Conservation (phyloP, 2,113 vertebrate species). For the Eleginops maclovinus region DNA sequence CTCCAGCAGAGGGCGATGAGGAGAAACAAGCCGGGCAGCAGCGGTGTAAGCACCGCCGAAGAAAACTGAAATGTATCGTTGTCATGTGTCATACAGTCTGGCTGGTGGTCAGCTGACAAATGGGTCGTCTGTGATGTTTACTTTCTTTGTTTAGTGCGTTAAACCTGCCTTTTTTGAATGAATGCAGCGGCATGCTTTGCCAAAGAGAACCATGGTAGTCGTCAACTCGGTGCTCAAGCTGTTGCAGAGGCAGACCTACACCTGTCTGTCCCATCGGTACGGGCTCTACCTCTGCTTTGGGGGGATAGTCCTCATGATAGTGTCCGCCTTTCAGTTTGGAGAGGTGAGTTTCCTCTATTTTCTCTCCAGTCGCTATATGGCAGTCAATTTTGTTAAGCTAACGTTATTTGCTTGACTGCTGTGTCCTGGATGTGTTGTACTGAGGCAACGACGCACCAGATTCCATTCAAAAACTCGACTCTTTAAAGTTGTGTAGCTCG, state of each 20-base stretch:
- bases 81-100: constrained; percentile 57
- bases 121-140: constrained; percentile 49
- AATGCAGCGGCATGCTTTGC: constrained; percentile 74
- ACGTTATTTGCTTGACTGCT: not conserved
- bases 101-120: constrained; percentile 68
- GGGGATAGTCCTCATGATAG: constrained; percentile 95
- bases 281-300: constrained; percentile 97
- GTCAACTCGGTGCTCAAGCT: constrained; percentile 90
- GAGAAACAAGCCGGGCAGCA: not conserved
- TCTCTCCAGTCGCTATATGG: not conserved
- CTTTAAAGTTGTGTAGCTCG: not conserved
- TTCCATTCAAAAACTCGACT: not conserved
- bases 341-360: constrained; percentile 85
- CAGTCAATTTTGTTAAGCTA: not conserved
- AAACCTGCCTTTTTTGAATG: constrained; percentile 55
- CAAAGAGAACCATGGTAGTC: constrained; percentile 88
- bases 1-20: constrained; percentile 57
- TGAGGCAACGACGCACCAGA: not conserved
- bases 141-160: constrained; percentile 2
- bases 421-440: not conserved
- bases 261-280: constrained; percentile 96
- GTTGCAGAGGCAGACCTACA: constrained; percentile 95
- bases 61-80: constrained; percentile 48
- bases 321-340: constrained; percentile 97
- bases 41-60: constrained; percentile 25